Evolutionary conservation across 1,140 invertebrate genomes (phyloP), one percentile per base, ranked within the genome.

Genomic region (Tetragonula clypearis): DNA sequence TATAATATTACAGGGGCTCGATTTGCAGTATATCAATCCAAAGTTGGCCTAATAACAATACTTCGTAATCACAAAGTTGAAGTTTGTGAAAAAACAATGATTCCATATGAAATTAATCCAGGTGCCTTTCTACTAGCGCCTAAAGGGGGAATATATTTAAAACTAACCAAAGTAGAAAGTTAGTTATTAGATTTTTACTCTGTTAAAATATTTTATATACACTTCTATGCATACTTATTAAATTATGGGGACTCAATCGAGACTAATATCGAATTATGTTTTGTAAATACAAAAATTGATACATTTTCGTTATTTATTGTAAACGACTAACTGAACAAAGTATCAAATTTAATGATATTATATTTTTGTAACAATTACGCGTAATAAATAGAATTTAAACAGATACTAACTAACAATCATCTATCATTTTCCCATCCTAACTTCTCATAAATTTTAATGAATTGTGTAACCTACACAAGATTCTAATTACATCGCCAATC

Each of bases 11-110:
- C 77, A 94, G 94, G 93, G 62, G 89, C 90, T 56, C 83, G 94
- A 14, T 95, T 96, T 85, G 95, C 93, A 1, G 66, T 93, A 15
- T 93, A 94, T 17, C 95, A 96, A 91, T 93, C 94, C 0, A 96
- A 95, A 92, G 90, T 95, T 23, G 95, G 95, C 8, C 79, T 96
- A 6, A 92, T 94, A 1, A 90, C 92, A 68, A 91, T 96, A 8
- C 72, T 96, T 2, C 88, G 91, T 1, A 94, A 94, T 80, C 95
- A 94, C 17, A 92, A 90, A 85, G 87, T 94, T n/a, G 90, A 92
- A 30, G 84, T 90, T 49, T 93, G 93, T 65, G 90, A 93, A 0
- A 89, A 93, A 78, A 94, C 93, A 23, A 85, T 86, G 62, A 92
- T 92, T 68, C 91, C 92, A 6, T 93, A 92, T 35, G 68, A 72